Evolutionary conservation across 2,113 vertebrate species (phyloP).

Genomic region (Vulpes lagopus): DNA sequence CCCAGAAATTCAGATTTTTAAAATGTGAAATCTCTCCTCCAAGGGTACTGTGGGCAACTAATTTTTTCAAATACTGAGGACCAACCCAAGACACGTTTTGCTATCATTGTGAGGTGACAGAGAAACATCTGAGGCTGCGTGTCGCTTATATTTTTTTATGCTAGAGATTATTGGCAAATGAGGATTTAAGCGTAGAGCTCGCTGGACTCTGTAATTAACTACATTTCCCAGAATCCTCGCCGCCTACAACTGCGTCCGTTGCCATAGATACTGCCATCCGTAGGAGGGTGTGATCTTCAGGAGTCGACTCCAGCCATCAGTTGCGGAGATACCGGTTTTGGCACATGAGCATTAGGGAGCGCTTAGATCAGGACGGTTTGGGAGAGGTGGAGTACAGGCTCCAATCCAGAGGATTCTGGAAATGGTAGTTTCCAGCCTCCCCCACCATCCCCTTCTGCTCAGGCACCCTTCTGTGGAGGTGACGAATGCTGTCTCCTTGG

Average conservation of each 20-base stretch:
- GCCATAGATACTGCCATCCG: neutral
- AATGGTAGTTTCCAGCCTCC: neutral
- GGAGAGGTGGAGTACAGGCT: neutral
- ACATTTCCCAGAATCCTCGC: constrained; percentile 11
- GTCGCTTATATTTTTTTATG: neutral
- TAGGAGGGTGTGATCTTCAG: neutral
- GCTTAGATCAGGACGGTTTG: accelerated
- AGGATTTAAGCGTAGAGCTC: neutral
- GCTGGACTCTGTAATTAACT: neutral
- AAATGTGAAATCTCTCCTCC: neutral
- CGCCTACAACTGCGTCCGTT: neutral
- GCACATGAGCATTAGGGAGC: neutral
- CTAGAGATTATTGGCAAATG: neutral
- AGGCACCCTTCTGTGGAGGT: neutral
- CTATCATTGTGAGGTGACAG: neutral
- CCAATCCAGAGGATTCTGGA: neutral
- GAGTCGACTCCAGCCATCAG: neutral
- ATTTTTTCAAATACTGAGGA: neutral
- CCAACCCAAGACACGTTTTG: neutral
- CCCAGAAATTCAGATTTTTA: neutral
- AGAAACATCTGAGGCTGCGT: neutral
- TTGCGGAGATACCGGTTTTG: neutral
- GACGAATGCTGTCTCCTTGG: neutral
- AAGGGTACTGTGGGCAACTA: neutral
- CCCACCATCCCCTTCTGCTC: accelerated